phyloP scores from a whole-genome alignment of 2,888 invertebrate species.

The Sminthurinus aureus region DNA sequence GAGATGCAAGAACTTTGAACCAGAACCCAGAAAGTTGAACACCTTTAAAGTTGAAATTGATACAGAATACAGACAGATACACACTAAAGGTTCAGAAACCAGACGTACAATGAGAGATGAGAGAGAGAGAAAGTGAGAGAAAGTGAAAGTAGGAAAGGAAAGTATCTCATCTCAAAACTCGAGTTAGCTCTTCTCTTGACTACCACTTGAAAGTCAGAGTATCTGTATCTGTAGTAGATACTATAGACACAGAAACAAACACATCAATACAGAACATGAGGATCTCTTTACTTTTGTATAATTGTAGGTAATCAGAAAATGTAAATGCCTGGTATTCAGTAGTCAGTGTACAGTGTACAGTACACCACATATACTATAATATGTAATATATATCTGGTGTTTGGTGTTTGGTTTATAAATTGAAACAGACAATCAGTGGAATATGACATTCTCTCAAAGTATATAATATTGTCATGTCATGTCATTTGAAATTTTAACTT shows the following conservation, averaged over 20 bases:
- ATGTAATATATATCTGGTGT: too few relatives aligned
- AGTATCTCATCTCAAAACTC: not conserved
- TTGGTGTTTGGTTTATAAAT: too few relatives aligned
- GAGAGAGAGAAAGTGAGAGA: not conserved
- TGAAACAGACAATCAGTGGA: too few relatives aligned
- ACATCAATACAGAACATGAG: too few relatives aligned
- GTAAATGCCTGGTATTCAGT: slow-evolving; percentile 12
- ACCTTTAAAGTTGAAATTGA: not conserved
- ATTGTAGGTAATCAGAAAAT: slow-evolving; percentile 24
- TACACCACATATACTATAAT: too few relatives aligned
- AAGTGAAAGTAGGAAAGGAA: not conserved
- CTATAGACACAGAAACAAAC: too few relatives aligned
- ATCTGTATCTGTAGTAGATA: too few relatives aligned
- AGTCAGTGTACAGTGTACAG: not conserved
- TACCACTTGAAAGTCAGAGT: slow-evolving; percentile 3
- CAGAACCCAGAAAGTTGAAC: not conserved
- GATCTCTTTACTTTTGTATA: not conserved
- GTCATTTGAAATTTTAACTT: not conserved
- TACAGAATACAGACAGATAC: not conserved
- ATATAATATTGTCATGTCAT: not conserved
- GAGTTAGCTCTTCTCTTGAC: not conserved
- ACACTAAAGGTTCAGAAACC: not conserved
- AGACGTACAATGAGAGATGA: not conserved
- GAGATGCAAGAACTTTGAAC: not conserved
- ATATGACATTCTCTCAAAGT: too few relatives aligned